Evolutionary conservation across 2,888 invertebrate genomes (phyloP).

Genomic region (Hirtodrosophila duncani): DNA sequence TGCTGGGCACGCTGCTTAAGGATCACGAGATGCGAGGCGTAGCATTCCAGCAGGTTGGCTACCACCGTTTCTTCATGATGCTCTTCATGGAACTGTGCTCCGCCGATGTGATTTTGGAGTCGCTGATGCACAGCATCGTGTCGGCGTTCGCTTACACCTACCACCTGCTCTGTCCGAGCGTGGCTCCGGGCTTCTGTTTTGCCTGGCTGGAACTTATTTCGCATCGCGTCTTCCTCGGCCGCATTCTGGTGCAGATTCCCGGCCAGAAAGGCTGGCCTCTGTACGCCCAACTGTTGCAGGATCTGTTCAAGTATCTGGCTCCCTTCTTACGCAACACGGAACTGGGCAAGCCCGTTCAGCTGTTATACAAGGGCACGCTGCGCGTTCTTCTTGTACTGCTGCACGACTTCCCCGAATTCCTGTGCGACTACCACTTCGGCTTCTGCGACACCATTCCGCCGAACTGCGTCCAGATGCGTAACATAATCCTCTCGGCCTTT

Average conservation of each 20-base stretch:
- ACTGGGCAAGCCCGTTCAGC: slow-evolving; percentile 94
- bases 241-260: slow-evolving; percentile 93
- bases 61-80: slow-evolving; percentile 97
- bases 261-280: slow-evolving; percentile 98
- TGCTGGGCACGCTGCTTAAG: slow-evolving; percentile 95
- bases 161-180: slow-evolving; percentile 93
- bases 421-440: slow-evolving; percentile 99
- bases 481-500: slow-evolving; percentile 97
- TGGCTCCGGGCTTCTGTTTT: slow-evolving; percentile 97
- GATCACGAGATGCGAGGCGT: slow-evolving; percentile 95
- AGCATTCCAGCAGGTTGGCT: slow-evolving; percentile 96
- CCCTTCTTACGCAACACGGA: slow-evolving; percentile 98
- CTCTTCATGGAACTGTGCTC: slow-evolving; percentile 97
- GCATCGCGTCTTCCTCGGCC: slow-evolving; percentile 96
- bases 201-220: slow-evolving; percentile 99
- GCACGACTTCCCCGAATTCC: slow-evolving; percentile 99
- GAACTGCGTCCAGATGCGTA: slow-evolving; percentile 99
- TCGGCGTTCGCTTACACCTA: slow-evolving; percentile 97
- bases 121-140: slow-evolving; percentile 90
- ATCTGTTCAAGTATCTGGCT: slow-evolving; percentile 96
- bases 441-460: slow-evolving; percentile 99
- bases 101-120: slow-evolving; percentile 94
- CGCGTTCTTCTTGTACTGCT: slow-evolving; percentile 95
- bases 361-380: slow-evolving; percentile 96
- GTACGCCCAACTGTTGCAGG: slow-evolving; percentile 96